Conservation (phyloP, 92 coral and sea anemone genomes). For the Galaxea fascicularis region DNA sequence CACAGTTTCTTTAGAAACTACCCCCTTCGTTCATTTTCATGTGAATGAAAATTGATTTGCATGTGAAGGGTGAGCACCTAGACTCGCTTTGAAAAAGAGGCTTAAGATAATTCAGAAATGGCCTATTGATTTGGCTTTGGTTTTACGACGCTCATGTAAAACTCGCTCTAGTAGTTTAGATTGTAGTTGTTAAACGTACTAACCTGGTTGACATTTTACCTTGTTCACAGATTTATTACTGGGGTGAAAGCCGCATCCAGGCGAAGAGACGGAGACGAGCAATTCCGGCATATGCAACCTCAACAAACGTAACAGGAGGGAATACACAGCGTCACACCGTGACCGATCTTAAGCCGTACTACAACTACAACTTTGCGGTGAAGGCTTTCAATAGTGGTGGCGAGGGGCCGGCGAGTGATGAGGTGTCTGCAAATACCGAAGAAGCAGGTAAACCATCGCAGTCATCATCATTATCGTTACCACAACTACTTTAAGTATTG, state of each 20-base stretch:
- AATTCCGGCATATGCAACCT: constrained; percentile 55
- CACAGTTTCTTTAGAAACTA: no score
- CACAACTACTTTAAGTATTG: no score
- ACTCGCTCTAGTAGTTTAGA: no score
- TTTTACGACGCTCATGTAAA: no score
- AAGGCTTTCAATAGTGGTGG: constrained; percentile 88
- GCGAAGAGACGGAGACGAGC: constrained; percentile 63
- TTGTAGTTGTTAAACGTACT: no score
- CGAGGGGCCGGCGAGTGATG: constrained; percentile 75
- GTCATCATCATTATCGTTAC: not conserved
- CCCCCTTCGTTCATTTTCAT: no score
- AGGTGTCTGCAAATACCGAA: constrained; percentile 26
- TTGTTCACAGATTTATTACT: constrained; percentile 44
- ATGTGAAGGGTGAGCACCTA: no score
- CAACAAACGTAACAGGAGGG: constrained; percentile 23
- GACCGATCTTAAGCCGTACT: constrained; percentile 58
- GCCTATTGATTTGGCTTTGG: no score
- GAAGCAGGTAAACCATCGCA: constrained; percentile 58
- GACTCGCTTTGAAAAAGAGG: no score
- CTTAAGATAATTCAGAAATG: no score
- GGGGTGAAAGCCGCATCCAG: constrained; percentile 36
- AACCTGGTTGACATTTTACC: not conserved
- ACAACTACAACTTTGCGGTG: constrained; percentile 53
- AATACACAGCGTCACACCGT: constrained; percentile 21
- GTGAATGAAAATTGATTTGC: no score